phyloP scores from a whole-genome alignment of 2,888 invertebrate species.

The Trichacis sp. region DNA sequence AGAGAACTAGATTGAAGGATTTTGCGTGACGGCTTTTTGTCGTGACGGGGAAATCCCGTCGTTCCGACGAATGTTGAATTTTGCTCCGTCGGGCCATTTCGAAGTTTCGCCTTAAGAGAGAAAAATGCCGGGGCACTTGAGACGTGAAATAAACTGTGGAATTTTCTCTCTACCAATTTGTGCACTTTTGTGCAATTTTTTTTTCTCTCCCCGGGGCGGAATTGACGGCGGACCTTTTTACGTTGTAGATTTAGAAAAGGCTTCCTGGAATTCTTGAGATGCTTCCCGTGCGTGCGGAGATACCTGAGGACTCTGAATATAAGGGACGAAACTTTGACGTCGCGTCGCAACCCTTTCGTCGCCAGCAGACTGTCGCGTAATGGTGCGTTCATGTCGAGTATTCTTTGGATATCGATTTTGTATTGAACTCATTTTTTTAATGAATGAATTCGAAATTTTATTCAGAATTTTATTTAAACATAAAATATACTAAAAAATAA shows the following conservation, averaged over 20 bases:
- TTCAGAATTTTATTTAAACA: no score
- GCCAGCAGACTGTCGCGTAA: constrained; percentile 70
- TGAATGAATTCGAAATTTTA: no score
- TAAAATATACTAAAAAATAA: no score
- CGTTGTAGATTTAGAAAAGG: constrained; percentile 87
- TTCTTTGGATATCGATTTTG: no score
- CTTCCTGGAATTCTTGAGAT: constrained; percentile 80
- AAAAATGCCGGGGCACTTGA: background rate
- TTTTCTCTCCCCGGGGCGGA: no score
- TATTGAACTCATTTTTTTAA: no score
- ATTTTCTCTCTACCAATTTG: background rate
- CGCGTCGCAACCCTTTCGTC: constrained; percentile 79
- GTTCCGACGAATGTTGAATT: constrained; percentile 7
- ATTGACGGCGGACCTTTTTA: background rate
- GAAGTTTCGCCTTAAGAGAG: background rate
- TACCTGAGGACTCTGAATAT: constrained; percentile 34
- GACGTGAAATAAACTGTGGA: background rate
- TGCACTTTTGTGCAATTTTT: no score
- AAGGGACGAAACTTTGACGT: constrained; percentile 76
- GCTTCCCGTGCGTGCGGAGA: constrained; percentile 80
- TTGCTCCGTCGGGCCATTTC: background rate
- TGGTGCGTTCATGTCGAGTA: no score
- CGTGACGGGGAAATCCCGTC: constrained; percentile 7
- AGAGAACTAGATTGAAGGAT: constrained; percentile 21
- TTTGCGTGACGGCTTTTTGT: constrained; percentile 20